Conservation (phyloP, 2,113 vertebrate genomes). For the Microcebus tavaratra region DNA sequence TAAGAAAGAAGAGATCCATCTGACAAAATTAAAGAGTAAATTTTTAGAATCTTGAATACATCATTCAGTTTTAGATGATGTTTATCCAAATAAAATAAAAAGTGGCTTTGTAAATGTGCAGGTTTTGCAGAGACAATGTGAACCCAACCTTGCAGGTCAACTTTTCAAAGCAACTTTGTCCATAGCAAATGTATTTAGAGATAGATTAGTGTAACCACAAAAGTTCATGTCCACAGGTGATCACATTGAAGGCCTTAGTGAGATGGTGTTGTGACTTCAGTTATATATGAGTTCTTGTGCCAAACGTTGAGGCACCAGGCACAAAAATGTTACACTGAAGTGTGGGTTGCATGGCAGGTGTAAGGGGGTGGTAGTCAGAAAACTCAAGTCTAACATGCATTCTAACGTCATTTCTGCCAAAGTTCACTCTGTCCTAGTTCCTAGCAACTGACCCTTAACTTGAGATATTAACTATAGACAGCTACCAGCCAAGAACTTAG, state of each 20-base stretch:
- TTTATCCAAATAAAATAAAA: not conserved
- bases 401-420: not conserved
- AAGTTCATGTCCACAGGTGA: not conserved
- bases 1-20: not conserved
- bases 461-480: not conserved
- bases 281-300: not conserved
- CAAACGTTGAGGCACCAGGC: not conserved
- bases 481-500: not conserved
- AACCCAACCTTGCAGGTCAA: not conserved
- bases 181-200: not conserved
- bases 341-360: not conserved
- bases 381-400: not conserved
- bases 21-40: constrained; percentile 31
- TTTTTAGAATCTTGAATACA: not conserved
- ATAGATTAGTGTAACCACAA: not conserved
- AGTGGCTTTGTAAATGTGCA: not conserved
- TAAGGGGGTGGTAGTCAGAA: not conserved
- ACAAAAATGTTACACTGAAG: not conserved
- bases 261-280: not conserved
- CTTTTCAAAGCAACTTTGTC: not conserved
- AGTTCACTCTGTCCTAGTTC: not conserved
- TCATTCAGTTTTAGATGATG: not conserved
- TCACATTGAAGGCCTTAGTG: not conserved
- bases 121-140: not conserved
- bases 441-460: not conserved